Conservation (phyloP, 2,797 vertebrate species). For the Lerista edwardsae region DNA sequence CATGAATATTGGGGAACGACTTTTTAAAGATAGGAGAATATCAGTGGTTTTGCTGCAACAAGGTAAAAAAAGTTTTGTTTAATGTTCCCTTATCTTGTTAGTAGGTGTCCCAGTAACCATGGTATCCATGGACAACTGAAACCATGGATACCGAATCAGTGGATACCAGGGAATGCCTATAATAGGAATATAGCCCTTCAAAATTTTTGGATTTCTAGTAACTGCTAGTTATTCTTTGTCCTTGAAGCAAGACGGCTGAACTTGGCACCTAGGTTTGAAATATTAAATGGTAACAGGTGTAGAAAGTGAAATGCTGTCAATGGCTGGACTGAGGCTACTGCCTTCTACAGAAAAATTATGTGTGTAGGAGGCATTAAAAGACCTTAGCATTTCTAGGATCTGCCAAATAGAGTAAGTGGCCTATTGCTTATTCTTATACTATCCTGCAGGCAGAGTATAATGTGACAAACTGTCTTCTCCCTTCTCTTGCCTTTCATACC, state of each 20-base stretch:
- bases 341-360: background rate
- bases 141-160: too few relatives aligned
- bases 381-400: conserved; percentile 12
- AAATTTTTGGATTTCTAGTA: background rate
- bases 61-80: too few relatives aligned
- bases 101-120: too few relatives aligned
- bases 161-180: too few relatives aligned
- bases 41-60: too few relatives aligned
- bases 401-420: background rate
- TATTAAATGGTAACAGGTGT: conserved; percentile 1
- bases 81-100: too few relatives aligned
- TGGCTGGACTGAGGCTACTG: background rate
- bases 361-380: background rate
- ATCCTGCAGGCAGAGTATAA: conserved; percentile 23
- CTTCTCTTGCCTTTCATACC: background rate
- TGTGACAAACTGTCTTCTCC: conserved; percentile 28
- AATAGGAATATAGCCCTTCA: background rate
- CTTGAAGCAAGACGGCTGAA: background rate
- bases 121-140: too few relatives aligned
- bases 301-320: conserved; percentile 15
- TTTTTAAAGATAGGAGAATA: background rate
- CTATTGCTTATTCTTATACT: background rate
- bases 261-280: conserved; percentile 33
- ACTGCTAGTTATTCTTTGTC: background rate
- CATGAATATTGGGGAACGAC: too few relatives aligned